Base-by-base conservation (phyloP, 1,140 invertebrate genomes). In the Drosophila biarmipes region DNA sequence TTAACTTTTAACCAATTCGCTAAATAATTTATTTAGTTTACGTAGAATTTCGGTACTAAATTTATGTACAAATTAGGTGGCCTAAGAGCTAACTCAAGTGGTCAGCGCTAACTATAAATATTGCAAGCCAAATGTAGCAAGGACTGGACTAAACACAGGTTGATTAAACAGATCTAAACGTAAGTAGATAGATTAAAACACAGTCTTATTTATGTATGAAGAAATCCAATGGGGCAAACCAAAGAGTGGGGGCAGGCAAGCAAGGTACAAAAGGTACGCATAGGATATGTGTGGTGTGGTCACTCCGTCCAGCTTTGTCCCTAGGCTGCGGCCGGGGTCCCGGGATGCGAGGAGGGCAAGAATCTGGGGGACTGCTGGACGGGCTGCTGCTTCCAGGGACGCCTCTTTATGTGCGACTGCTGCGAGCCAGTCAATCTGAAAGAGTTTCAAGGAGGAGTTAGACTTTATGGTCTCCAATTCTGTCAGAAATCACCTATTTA, bases 121-220 rank as follows among this genome's bases (percentile, higher is more conserved):
- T 67, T 74, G 59, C 45, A 64, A 67, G 62, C 46, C 40, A 66
- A 43, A 37, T 37, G 35, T 27, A 38, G 40, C 27, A 57, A 35
- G 45, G 35, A 38, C 52, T 57, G 34, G 43, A 69, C 51, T 37
- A 40, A 27, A 82, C 51, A 40, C 34, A 69, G 54, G 69, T 52
- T 14, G 57, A 46, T 56, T 21, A 46, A 77, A 61, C 24, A 21
- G 48, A 37, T 38, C 52, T 81, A 78, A 73, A 74, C n/a, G 27
- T 82, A 89, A 62, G 49, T 67, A 64, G 74, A 75, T 79, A 74
- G 43, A 76, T 73, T 52, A 69, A 75, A 87, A 87, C 82, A 87
- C 82, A 87, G 82, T 87, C 82, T 87, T 87, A 87, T 87, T 76
- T 89, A 82, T 64, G 71, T 76, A 82, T 66, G 66, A 85, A 66